Conservation (phyloP, 1,140 invertebrate genomes). For the Venturia canescens region DNA sequence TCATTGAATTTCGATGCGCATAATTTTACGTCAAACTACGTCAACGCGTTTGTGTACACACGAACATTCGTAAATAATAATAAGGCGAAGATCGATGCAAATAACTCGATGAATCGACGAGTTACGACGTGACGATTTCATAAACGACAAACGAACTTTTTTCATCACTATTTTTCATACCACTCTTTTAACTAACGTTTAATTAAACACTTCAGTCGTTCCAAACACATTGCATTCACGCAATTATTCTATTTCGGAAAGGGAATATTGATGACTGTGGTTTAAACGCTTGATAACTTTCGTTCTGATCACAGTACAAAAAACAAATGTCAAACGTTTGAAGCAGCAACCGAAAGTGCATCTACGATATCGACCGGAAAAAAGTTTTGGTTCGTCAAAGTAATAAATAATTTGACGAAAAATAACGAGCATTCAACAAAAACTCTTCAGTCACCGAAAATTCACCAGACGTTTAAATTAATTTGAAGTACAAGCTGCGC, state of each 20-base stretch:
- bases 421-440: too few species aligned
- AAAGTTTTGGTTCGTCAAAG: not conserved
- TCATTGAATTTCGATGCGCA: too few species aligned
- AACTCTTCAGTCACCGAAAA: not conserved
- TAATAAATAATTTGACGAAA: too few species aligned
- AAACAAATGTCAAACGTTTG: not conserved
- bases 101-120: not conserved
- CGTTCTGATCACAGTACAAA: too few species aligned
- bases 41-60: not conserved
- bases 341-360: not conserved
- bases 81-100: not conserved
- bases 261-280: too few species aligned
- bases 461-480: not conserved
- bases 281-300: too few species aligned
- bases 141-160: too few species aligned
- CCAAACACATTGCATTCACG: too few species aligned
- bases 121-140: too few species aligned
- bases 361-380: not conserved
- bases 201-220: not conserved
- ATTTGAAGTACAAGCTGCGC: not conserved
- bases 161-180: not conserved
- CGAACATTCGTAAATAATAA: not conserved
- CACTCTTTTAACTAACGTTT: not conserved
- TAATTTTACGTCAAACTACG: not conserved
- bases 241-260: too few species aligned